These are phyloP conservation scores for Trichomycterus rosablanca DNA, from an alignment of 2,113 vertebrate species.

Conservation along the genomic window DNA sequence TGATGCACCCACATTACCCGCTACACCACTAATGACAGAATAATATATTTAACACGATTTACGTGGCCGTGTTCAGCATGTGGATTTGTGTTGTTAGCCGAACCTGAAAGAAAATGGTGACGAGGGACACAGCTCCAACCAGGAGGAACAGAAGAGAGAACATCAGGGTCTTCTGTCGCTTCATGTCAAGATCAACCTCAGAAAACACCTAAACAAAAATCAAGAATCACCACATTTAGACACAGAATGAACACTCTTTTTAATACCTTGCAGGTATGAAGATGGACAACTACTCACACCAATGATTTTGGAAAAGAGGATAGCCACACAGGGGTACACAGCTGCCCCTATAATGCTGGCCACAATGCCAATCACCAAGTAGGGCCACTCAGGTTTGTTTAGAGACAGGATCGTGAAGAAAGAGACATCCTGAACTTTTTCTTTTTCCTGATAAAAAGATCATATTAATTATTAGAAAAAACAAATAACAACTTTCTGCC, in stretches of 20 bases:
- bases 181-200: slow-evolving; percentile 57
- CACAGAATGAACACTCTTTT: no score
- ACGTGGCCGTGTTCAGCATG: no score
- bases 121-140: slow-evolving; percentile 60
- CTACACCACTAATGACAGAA: no score
- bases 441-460: slow-evolving; percentile 48
- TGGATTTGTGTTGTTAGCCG: neutral
- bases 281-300: slow-evolving; percentile 52
- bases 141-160: slow-evolving; percentile 66
- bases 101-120: slow-evolving; percentile 60
- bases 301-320: slow-evolving; percentile 70
- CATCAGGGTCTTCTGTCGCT: slow-evolving; percentile 55
- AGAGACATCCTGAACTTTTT: slow-evolving; percentile 53
- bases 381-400: slow-evolving; percentile 67
- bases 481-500: neutral
- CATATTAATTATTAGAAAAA: neutral
- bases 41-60: neutral
- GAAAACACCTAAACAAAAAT: slow-evolving; percentile 59
- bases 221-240: neutral
- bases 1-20: no score
- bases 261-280: no score
- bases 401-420: slow-evolving; percentile 62
- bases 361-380: slow-evolving; percentile 57
- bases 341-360: slow-evolving; percentile 60
- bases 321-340: slow-evolving; percentile 59